A percentile compares a stretch with the other conserved stretches of the same genome.
phyloP scores from a whole-genome alignment of 1,140 invertebrate genomes.

The Pristionchus pacificus region DNA sequence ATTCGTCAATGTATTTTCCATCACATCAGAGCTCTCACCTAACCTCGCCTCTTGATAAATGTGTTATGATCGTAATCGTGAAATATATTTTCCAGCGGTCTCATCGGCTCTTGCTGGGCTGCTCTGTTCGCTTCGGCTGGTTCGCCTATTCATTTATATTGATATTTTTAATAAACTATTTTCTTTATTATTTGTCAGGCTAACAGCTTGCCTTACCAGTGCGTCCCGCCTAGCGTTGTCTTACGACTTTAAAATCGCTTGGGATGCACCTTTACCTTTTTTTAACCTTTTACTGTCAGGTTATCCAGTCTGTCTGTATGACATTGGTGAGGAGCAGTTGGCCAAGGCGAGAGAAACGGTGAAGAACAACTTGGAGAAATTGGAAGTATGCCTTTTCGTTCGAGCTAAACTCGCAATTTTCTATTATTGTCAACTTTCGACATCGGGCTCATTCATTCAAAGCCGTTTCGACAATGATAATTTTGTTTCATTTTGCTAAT shows the following conservation, averaged over 20 bases:
- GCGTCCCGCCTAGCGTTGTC: too few relatives aligned
- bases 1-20: not conserved
- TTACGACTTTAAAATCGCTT: too few relatives aligned
- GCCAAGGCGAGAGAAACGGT: slow-evolving; percentile 10
- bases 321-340: slow-evolving; percentile 20
- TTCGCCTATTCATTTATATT: too few relatives aligned
- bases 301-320: slow-evolving; percentile 30
- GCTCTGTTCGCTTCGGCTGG: slow-evolving; percentile 26
- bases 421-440: slow-evolving; percentile 2
- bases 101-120: slow-evolving; percentile 32
- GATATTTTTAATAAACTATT: too few relatives aligned
- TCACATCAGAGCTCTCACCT: not conserved
- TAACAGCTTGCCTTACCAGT: too few relatives aligned
- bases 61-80: too few relatives aligned
- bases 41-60: too few relatives aligned
- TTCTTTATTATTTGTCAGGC: too few relatives aligned
- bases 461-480: too few relatives aligned
- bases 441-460: not conserved
- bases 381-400: slow-evolving; percentile 13
- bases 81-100: slow-evolving; percentile 20
- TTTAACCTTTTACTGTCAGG: too few relatives aligned
- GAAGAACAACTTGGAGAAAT: slow-evolving; percentile 19
- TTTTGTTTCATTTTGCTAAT: too few relatives aligned
- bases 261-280: too few relatives aligned
- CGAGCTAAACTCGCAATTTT: not conserved